These are phyloP conservation scores for Steromphala cineraria DNA, from an alignment of 2,888 invertebrate species.

Conservation along the genomic window DNA sequence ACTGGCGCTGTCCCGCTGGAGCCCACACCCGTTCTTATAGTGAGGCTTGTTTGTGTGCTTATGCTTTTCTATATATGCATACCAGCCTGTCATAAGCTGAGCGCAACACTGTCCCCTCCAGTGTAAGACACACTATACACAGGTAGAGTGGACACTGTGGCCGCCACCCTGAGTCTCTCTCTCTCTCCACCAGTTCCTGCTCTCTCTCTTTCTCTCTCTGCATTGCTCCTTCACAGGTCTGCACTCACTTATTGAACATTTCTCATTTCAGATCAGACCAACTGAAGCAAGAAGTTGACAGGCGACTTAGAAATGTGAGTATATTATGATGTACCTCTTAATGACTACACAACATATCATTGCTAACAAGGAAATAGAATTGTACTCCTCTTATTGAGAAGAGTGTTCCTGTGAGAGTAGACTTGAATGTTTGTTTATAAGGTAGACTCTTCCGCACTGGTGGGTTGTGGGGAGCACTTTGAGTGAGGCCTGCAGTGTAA, in stretches of 20 bases:
- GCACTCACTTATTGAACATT: neutral
- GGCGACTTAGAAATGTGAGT: conserved; percentile 62
- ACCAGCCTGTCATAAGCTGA: neutral
- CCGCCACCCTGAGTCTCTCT: neutral
- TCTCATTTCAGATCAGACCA: conserved; percentile 51
- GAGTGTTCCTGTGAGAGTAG: neutral
- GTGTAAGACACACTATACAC: neutral
- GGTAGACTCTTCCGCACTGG: neutral
- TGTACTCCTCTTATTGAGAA: neutral
- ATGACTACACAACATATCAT: too few species aligned
- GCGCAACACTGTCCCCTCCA: neutral
- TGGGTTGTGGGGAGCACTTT: neutral
- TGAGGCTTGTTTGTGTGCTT: neutral
- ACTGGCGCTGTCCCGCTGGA: neutral
- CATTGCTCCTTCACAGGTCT: neutral
- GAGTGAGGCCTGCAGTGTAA: neutral
- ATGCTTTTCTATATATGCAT: conserved; percentile 4
- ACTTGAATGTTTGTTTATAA: neutral
- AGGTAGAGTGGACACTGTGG: neutral
- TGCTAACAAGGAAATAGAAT: neutral
- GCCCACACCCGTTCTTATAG: too few species aligned
- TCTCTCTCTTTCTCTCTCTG: neutral
- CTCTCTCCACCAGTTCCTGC: neutral
- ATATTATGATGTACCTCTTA: neutral
- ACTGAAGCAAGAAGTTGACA: conserved; percentile 53